Conservation (phyloP, 2,113 vertebrate species). For the Ctenomys sociabilis region DNA sequence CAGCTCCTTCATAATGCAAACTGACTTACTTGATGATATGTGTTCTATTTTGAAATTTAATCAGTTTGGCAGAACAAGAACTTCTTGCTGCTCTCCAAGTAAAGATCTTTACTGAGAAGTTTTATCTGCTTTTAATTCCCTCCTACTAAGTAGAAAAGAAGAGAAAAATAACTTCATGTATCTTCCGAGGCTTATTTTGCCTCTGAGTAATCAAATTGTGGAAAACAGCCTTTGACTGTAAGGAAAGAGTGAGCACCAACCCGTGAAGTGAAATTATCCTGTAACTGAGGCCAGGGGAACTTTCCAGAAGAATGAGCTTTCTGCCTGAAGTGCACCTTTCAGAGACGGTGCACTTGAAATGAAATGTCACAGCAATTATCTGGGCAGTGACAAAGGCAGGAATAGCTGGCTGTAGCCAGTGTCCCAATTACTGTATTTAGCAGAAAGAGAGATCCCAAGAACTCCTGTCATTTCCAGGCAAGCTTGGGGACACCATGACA, state of each 20-base stretch:
- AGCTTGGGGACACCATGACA: neutral
- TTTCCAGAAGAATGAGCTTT: conserved; percentile 77
- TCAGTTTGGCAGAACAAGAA: neutral
- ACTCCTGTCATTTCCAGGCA: rapidly evolving
- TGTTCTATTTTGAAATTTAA: neutral
- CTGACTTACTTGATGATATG: neutral
- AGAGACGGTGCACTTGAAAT: conserved; percentile 71
- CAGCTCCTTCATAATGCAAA: conserved; percentile 19
- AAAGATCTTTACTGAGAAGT: neutral
- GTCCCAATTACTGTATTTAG: conserved; percentile 71
- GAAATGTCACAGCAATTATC: conserved; percentile 83
- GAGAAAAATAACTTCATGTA: neutral
- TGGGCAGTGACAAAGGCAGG: conserved; percentile 61
- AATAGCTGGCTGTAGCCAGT: conserved; percentile 61
- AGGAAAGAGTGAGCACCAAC: conserved; percentile 31
- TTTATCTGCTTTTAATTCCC: conserved; percentile 60
- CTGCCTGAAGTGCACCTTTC: conserved; percentile 46
- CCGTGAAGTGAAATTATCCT: neutral
- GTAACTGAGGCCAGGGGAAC: rapidly evolving
- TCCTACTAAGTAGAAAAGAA: conserved; percentile 45
- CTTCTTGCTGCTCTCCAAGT: conserved; percentile 10
- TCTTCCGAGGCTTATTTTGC: conserved; percentile 29
- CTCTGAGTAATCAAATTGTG: conserved; percentile 45
- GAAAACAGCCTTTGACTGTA: neutral
- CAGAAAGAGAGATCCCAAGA: neutral